A percentile compares a stretch with the other conserved stretches of the same genome.
Conservation (phyloP, 2,797 vertebrate species). For the Tragelaphus eurycerus region DNA sequence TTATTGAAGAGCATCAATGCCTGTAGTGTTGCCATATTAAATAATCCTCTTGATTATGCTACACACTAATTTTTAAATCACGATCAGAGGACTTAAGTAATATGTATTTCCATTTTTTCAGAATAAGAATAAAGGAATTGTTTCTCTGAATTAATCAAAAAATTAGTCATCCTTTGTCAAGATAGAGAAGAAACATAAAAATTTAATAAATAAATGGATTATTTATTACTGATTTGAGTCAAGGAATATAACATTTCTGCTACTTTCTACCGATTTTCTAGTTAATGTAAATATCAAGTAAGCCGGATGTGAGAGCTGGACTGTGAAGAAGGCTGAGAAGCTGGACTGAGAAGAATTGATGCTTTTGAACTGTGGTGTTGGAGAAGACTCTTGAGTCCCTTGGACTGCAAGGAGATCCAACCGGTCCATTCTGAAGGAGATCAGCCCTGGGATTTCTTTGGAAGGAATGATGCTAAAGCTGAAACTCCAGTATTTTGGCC, state of each 20-base stretch:
- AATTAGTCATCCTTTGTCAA: neutral
- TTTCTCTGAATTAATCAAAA: neutral
- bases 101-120: neutral
- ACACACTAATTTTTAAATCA: neutral
- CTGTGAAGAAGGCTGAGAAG: too few relatives aligned
- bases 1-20: neutral
- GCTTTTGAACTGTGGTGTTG: too few relatives aligned
- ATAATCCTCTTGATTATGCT: neutral
- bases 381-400: too few relatives aligned
- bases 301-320: too few relatives aligned
- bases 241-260: neutral
- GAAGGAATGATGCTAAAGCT: too few relatives aligned
- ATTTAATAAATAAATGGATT: neutral
- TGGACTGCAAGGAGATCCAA: too few relatives aligned
- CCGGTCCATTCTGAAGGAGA: too few relatives aligned
- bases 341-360: too few relatives aligned
- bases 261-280: neutral
- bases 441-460: too few relatives aligned
- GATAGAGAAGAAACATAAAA: neutral
- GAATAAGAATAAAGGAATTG: neutral
- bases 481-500: too few relatives aligned
- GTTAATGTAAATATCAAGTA: neutral
- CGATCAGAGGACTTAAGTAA: neutral
- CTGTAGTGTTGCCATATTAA: neutral
- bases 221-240: neutral